These are phyloP conservation scores for Tautogolabrus adspersus DNA, from an alignment of 2,113 vertebrate species.

Conservation along the genomic window DNA sequence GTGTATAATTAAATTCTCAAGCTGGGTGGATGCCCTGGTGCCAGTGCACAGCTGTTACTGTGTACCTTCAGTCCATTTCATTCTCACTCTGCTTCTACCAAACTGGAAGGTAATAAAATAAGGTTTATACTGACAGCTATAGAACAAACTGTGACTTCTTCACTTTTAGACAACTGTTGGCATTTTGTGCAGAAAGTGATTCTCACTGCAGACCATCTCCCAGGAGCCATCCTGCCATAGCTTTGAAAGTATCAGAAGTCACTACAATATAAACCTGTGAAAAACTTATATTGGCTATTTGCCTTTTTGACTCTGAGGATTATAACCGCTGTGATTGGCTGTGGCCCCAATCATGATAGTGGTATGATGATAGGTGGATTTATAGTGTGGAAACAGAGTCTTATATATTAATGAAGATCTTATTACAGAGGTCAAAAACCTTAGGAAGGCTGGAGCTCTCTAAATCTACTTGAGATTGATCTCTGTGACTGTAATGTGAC, in stretches of 20 bases:
- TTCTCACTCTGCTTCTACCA: neutral
- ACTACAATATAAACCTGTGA: too few relatives aligned
- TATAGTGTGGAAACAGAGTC: too few relatives aligned
- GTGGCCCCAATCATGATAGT: too few relatives aligned
- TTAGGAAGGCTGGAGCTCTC: too few relatives aligned
- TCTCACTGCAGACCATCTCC: neutral
- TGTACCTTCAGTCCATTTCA: slow-evolving; percentile 24
- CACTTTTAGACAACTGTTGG: neutral
- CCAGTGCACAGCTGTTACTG: slow-evolving; percentile 35
- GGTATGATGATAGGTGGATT: too few relatives aligned
- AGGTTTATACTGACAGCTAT: neutral
- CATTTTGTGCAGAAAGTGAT: neutral
- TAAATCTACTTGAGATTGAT: too few relatives aligned
- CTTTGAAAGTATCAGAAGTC: neutral
- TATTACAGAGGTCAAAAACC: too few relatives aligned
- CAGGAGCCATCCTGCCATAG: neutral
- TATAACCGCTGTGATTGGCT: too few relatives aligned
- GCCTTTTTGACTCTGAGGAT: too few relatives aligned
- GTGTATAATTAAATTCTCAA: slow-evolving; percentile 38
- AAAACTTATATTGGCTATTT: too few relatives aligned
- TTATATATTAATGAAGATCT: too few relatives aligned
- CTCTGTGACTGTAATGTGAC: too few relatives aligned
- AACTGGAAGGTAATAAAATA: slow-evolving; percentile 15
- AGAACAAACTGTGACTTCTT: neutral
- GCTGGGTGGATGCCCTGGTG: slow-evolving; percentile 22